Base-by-base conservation (phyloP, 2,888 invertebrate genomes). In the Hymenopus coronatus region DNA sequence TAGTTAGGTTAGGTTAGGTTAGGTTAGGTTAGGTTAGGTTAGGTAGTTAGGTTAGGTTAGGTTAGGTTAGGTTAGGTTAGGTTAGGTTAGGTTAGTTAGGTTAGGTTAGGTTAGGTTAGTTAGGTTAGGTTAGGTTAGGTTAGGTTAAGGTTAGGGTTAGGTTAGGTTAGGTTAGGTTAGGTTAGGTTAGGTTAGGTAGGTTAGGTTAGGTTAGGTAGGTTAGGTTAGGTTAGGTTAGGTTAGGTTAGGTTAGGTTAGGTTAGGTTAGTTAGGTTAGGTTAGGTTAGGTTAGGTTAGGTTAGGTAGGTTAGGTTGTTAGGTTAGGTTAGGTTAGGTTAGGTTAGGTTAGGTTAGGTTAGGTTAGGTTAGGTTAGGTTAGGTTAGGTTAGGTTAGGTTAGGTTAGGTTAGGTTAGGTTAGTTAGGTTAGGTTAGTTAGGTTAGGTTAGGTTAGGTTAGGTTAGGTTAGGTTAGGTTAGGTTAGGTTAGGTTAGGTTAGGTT, bases 291-390 rank as follows among this genome's bases (percentile, higher is more conserved):
- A 81, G 87, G 87, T 87, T 87, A 89, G 87, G 90, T 90, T 90
- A 90, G 90, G 33, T 82, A 27, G 82, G 82, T 82, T 82, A 27
- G 82, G 82, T 82, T 82, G 90, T 89, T 89, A 88, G 89, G 88
- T 90, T 89, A 88, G 89, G 89, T 90, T 90, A 88, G 90, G 89
- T 90, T 90, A 87, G 90, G 89, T 90, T 87, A 87, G 87, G 87
- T 89, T 89, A 84, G 87, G 84, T 83, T 82, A 86, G 88, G 89
- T 87, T 81, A 87, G 81, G 87, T 54, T 87, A 87, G 81, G 87
- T 84, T 84, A 84, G 84, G 84, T 84, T 84, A 84, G 84, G 84
- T 84, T 84, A 84, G 84, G 84, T 28, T 84, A 84, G 84, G 84
- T 84, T 84, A 84, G 84, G 84, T 84, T 84, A 84, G 84, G 84